Base-by-base conservation (phyloP, 2,797 vertebrate genomes). In the Oryzias dopingdopingensis region DNA sequence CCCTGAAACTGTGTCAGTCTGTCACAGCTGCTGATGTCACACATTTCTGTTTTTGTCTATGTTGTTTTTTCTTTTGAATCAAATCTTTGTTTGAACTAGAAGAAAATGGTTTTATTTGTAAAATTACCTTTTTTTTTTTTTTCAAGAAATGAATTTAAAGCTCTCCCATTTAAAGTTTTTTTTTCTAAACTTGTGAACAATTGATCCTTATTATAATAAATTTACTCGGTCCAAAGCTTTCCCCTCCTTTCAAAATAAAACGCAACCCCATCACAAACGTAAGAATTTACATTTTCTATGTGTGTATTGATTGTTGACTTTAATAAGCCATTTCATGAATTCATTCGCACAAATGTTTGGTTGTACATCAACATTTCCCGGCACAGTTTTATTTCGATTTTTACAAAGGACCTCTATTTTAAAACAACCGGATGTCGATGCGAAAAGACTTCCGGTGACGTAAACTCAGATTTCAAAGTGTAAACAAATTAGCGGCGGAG, bases 401-500 rank as follows among this genome's bases (percentile, higher is more conserved):
- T 47, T 32, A 14, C 14, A 2, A 0, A 2, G 1, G 6, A 14
- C 61, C 58, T 70, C 80, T 83, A 79, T 67, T 77, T 42, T 76
- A 68, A 76, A 29, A 54, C 1, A 15, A 49, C 0, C 4, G 14
- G 12, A n/a, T 48, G 53, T 14, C 5, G 2, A 5, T 29, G 2
- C 13, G 0, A 0, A 60, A 64, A 26, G 14, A 49, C 41, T 4
- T 77, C 80, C 74, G 81, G 65, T 46, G 0, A 17, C 6, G 7
- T 0, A 4, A 40, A 24, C 1, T 26, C 7, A 2, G 1, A 1
- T 13, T 1, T 1, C 0, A 10, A 14, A 29, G 4, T 0, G 46
- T 52, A 53, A 69, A 72, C 20, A 61, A 42, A 53, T 22, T 1
- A 43, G 29, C 3, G 37, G 47, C 32, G 8, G 4, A 26, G 1